Evolutionary conservation across 2,888 invertebrate genomes (phyloP), one percentile per base, ranked within the genome.

Genomic region (Hoplodrina blanda): DNA sequence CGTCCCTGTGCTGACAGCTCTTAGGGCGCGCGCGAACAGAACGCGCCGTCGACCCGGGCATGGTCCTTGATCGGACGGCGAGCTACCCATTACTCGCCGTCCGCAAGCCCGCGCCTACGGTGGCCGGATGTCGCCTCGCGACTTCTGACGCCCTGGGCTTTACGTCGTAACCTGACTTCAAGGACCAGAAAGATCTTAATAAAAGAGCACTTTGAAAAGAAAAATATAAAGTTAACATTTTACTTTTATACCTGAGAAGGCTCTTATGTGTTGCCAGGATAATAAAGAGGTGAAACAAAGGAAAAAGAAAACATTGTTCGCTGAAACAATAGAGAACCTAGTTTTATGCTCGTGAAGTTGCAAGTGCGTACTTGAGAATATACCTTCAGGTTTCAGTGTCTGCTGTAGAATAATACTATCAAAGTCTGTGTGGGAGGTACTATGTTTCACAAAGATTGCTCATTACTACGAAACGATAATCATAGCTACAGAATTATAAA

Each of bases 291-390:
- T 30, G 57, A 64, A 62, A 80, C 80, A 82, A 72, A 77, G 56
- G 71, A 15, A 52, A 66, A 80, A 73, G 80, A 57, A 73, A 76
- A 80, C 81, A 77, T 69, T 80, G 81, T 82, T 73, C 70, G 61
- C 49, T n/a, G 3, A 37, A 83, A 81, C 81, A 81, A 81, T 62
- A 76, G 66, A 56, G 30, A 62, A 83, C 54, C 73, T 55, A 59
- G 69, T 67, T 74, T 79, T 66, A 75, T 66, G 55, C 44, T 62
- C 55, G 55, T 49, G 15, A 68, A 55, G 52, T 55, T 53, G 11
- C 30, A 50, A 80, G 75, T 61, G 60, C 30, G 17, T 61, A 63
- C 78, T 76, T 66, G 66, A 57, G 20, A 20, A 53, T 55, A 59
- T 65, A 55, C 55, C 66, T 78, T 66, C 41, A 59, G 53, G 6